Base-by-base conservation (phyloP, 2,888 invertebrate species). In the Latrodectus elegans region DNA sequence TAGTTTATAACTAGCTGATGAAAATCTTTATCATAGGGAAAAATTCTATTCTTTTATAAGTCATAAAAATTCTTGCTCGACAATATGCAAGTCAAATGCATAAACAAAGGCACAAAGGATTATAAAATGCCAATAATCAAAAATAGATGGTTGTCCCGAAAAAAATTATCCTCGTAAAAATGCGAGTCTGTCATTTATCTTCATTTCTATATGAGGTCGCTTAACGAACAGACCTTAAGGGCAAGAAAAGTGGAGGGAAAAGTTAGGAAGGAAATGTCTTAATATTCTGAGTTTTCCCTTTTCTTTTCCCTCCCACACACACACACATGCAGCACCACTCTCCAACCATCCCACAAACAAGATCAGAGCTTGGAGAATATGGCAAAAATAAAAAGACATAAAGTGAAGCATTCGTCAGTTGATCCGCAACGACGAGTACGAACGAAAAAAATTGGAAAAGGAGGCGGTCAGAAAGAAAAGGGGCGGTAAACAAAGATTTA, bases 401-500 rank as follows among this genome's bases (percentile, higher is more conserved):
- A 74, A 53, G 26, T n/a, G n/a, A 64, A 75, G 73, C 64, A 22
- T 60, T 64, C 55, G 60, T 49, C 65, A 65, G 51, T 80, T 71
- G 64, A 73, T 73, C 72, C 64, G 72, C 52, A 65, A 73, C 64
- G 73, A 64, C 53, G 80, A 49, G 26, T 71, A 22, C 17, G 51
- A 52, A n/a, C 22, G 15, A 71, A 26, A 71, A 10, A 17, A 52
- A 52, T 51, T 15, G 26, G 53, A 55, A 55, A 22, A 14, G 53
- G 55, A 53, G 55, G 55, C 53, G 52, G 52, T 74, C 11, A 53
- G 73, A 14, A 53, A 76, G 76, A 22, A 22, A 22, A 12, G 22
- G 51, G 70, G 74, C 72, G 72, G 78, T 78, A 84, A 72, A 82
- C 82, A 82, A 82, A 82, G 82, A 82, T 75, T 84, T 67, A 76